phyloP scores from a whole-genome alignment of 1,140 invertebrate genomes.

The Aricia agestis region DNA sequence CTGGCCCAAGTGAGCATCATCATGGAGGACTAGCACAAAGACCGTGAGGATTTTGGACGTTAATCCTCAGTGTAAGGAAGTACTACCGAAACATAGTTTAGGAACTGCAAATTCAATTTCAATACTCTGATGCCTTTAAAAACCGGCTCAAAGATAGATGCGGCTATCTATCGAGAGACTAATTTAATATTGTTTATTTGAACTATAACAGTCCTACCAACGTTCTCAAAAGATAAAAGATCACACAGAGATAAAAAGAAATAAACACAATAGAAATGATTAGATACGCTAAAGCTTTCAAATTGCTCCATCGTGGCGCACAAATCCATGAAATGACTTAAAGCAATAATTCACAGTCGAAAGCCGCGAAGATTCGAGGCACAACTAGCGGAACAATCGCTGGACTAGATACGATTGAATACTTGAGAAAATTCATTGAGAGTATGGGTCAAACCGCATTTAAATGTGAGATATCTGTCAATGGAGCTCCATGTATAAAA shows the following conservation, averaged over 20 bases:
- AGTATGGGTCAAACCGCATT: background rate
- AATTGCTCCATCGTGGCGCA: constrained; percentile 16
- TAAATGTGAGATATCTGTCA: background rate
- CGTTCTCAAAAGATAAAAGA: background rate
- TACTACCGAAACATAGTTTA: too few relatives aligned
- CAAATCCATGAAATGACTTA: constrained; percentile 18
- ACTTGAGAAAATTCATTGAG: constrained; percentile 9
- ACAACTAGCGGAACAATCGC: constrained; percentile 40
- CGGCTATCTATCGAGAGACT: too few relatives aligned
- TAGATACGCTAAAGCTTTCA: constrained; percentile 15
- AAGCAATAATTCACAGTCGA: constrained; percentile 37
- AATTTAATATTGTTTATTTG: too few relatives aligned
- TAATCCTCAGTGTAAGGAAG: background rate
- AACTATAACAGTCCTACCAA: background rate
- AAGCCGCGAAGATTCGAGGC: constrained; percentile 30
- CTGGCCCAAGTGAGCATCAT: background rate
- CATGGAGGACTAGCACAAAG: background rate
- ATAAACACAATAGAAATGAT: background rate
- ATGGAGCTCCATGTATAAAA: background rate
- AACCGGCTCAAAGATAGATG: too few relatives aligned
- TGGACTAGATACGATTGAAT: constrained; percentile 31
- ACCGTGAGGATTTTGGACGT: background rate
- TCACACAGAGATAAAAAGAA: background rate
- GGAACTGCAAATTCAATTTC: too few relatives aligned
- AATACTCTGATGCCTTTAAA: too few relatives aligned